Percentiles rank a stretch among this genome's conserved stretches.
Conservation (phyloP, 2,797 vertebrate species). For the Gallirallus australis region DNA sequence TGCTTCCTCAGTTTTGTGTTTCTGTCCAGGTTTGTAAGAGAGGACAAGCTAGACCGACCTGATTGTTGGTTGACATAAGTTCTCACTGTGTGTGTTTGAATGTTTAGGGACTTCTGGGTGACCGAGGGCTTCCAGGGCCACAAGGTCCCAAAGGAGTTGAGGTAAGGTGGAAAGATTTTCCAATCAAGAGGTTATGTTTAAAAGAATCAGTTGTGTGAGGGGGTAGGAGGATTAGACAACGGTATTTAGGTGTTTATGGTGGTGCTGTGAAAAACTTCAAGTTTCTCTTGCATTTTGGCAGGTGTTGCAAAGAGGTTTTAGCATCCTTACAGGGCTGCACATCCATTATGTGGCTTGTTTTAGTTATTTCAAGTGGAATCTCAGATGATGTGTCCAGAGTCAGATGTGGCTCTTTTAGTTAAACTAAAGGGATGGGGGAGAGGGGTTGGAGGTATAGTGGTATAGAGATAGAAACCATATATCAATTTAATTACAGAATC, state of each 20-base stretch:
- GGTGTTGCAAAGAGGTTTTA: background rate
- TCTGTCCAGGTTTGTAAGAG: background rate
- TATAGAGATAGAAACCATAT: background rate
- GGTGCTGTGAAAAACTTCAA: background rate
- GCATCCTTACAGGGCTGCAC: background rate
- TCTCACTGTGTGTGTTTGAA: constrained; percentile 18
- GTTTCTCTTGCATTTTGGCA: constrained; percentile 1
- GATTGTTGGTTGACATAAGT: background rate
- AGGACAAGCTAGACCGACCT: background rate
- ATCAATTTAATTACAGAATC: background rate
- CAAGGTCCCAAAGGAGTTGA: constrained; percentile 90
- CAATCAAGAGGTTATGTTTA: background rate
- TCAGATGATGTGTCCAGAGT: background rate
- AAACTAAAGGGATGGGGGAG: background rate
- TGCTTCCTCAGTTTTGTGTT: background rate
- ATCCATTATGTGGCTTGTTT: constrained; percentile 26
- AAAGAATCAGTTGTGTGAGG: background rate
- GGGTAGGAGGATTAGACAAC: background rate
- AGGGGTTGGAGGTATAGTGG: rapidly evolving
- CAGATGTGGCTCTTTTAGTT: background rate
- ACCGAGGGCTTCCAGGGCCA: constrained; percentile 88
- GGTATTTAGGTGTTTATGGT: background rate
- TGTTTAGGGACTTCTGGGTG: constrained; percentile 88
- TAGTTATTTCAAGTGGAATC: background rate
- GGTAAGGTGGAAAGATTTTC: constrained; percentile 78